A percentile compares a stretch with the other conserved stretches of the same genome.
phyloP scores from a whole-genome alignment of 1,140 invertebrate species.

The Bathynomus jamesi region DNA sequence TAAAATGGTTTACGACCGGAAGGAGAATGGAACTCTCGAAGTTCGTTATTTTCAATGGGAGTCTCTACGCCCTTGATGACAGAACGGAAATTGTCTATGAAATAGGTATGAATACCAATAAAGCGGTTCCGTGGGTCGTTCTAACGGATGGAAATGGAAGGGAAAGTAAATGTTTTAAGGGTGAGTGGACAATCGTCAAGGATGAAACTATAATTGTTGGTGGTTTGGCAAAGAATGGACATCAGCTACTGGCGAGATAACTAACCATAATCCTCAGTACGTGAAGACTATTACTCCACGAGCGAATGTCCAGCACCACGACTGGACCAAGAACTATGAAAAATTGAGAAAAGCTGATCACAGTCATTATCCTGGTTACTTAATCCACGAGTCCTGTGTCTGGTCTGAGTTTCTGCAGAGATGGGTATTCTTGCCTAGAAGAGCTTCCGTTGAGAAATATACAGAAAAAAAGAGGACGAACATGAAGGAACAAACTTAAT shows the following conservation, averaged over 20 bases:
- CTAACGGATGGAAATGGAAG: constrained; percentile 88
- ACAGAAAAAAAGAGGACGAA: constrained; percentile 88
- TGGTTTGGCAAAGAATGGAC: constrained; percentile 98
- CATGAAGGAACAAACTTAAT: constrained; percentile 81
- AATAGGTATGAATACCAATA: constrained; percentile 52
- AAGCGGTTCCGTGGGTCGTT: constrained; percentile 82
- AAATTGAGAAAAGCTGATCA: constrained; percentile 52
- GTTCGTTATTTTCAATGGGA: constrained; percentile 86
- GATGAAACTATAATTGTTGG: constrained; percentile 82
- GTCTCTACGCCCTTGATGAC: constrained; percentile 88
- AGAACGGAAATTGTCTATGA: constrained; percentile 89
- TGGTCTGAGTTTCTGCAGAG: constrained; percentile 76
- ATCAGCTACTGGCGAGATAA: constrained; percentile 67
- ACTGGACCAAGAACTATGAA: constrained; percentile 65
- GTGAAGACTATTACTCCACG: constrained; percentile 71
- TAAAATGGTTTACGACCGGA: constrained; percentile 68
- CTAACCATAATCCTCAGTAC: constrained; percentile 89
- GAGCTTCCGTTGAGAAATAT: constrained; percentile 79
- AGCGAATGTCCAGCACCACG: constrained; percentile 71
- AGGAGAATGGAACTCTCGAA: constrained; percentile 97
- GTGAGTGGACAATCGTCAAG: constrained; percentile 95
- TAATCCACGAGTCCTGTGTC: constrained; percentile 88
- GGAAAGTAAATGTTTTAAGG: constrained; percentile 90
- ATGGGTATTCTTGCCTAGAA: constrained; percentile 84
- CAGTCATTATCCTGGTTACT: constrained; percentile 75